Conservation (phyloP, 2,888 invertebrate species). For the Strigamia transsilvanica region DNA sequence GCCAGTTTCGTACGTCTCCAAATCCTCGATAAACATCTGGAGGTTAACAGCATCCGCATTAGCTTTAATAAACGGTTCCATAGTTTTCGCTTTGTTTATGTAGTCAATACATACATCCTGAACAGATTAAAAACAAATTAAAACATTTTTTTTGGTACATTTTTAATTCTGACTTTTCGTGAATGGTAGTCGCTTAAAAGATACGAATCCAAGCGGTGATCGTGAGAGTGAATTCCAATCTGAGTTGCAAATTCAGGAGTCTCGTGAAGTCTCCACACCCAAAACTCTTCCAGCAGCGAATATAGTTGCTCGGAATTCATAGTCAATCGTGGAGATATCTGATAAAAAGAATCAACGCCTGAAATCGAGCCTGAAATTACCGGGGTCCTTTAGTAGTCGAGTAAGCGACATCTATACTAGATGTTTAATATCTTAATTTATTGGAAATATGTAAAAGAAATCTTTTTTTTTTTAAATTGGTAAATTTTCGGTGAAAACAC, state of each 20-base stretch:
- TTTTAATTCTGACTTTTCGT: slow-evolving; percentile 12
- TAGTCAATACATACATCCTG: slow-evolving; percentile 21
- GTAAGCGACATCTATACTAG: too few relatives aligned
- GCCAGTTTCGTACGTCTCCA: slow-evolving; percentile 57
- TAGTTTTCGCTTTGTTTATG: not conserved
- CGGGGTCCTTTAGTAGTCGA: too few relatives aligned
- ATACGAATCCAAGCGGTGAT: slow-evolving; percentile 27
- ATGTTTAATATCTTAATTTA: too few relatives aligned
- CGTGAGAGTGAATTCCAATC: slow-evolving; percentile 15
- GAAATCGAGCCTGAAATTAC: too few relatives aligned
- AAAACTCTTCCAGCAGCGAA: slow-evolving; percentile 34
- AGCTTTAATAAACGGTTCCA: not conserved
- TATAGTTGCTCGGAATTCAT: not conserved
- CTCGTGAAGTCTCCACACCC: slow-evolving; percentile 38
- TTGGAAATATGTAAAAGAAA: too few relatives aligned
- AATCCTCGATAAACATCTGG: slow-evolving; percentile 57
- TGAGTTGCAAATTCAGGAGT: slow-evolving; percentile 51
- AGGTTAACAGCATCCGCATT: slow-evolving; percentile 53
- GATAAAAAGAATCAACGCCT: too few relatives aligned
- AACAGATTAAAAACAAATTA: not conserved
- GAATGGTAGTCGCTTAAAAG: not conserved
- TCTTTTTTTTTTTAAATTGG: too few relatives aligned
- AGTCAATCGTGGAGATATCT: too few relatives aligned
- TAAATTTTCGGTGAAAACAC: too few relatives aligned
- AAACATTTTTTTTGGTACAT: too few relatives aligned